These are phyloP conservation scores for Rhodeus uyekii DNA, from an alignment of 2,797 vertebrate species.

Conservation along the genomic window DNA sequence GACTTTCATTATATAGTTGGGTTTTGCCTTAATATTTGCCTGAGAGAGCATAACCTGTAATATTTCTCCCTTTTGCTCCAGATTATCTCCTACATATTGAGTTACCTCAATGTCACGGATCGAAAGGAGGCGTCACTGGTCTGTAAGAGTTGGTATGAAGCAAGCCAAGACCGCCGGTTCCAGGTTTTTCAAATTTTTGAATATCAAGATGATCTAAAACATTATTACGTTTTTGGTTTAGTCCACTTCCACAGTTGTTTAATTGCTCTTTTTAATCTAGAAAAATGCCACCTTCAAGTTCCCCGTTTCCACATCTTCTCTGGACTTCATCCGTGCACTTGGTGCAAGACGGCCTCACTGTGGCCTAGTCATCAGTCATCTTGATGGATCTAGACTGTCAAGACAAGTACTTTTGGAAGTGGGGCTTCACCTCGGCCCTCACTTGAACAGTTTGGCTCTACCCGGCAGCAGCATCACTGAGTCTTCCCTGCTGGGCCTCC, in stretches of 20 bases:
- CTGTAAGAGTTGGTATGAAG: constrained; percentile 81
- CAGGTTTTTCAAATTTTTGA: constrained; percentile 71
- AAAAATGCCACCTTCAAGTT: constrained; percentile 73
- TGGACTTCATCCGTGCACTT: constrained; percentile 72
- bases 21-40: background rate
- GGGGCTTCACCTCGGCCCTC: constrained; percentile 70
- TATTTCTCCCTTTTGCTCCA: constrained; percentile 59
- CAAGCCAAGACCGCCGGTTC: constrained; percentile 79
- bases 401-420: constrained; percentile 70
- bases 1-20: background rate
- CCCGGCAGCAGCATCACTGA: constrained; percentile 77
- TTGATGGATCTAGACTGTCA: constrained; percentile 73
- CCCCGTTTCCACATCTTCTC: constrained; percentile 69
- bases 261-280: constrained; percentile 59
- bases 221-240: background rate
- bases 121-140: constrained; percentile 85
- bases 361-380: constrained; percentile 73
- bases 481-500: constrained; percentile 71
- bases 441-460: constrained; percentile 74
- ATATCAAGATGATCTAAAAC: background rate
- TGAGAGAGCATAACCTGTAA: background rate
- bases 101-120: constrained; percentile 81
- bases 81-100: constrained; percentile 84
- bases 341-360: constrained; percentile 55
- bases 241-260: background rate